Percentiles rank a stretch among this genome's conserved stretches.
phyloP scores from a whole-genome alignment of 1,140 invertebrate species.

The Saccostrea cuccullata region DNA sequence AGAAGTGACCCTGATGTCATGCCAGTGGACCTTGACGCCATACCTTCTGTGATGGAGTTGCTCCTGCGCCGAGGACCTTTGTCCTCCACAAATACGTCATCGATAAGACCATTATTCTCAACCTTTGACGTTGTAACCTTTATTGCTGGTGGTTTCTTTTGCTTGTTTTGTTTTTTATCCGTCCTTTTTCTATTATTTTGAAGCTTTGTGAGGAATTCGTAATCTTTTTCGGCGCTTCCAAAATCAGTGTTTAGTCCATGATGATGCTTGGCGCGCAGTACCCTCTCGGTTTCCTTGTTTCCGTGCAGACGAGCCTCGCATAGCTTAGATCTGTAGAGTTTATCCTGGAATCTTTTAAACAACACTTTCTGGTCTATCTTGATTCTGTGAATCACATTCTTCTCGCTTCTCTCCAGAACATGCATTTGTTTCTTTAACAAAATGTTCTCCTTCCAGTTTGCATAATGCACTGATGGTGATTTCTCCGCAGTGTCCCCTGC shows the following conservation, averaged over 20 bases:
- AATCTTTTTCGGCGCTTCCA: constrained; percentile 58
- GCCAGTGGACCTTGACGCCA: neutral
- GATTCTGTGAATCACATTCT: constrained; percentile 59
- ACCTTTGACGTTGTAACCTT: neutral
- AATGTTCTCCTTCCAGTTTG: constrained; percentile 62
- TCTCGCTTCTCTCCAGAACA: constrained; percentile 60
- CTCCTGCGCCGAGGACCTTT: constrained; percentile 40
- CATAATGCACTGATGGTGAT: constrained; percentile 56
- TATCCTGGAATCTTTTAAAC: constrained; percentile 62
- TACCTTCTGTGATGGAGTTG: constrained; percentile 48
- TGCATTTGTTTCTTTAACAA: constrained; percentile 58
- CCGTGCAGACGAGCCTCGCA: constrained; percentile 59
- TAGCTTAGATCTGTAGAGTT: constrained; percentile 60
- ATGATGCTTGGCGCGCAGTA: constrained; percentile 57
- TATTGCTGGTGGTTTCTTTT: constrained; percentile 15
- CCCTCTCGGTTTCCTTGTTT: constrained; percentile 60
- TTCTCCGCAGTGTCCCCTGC: constrained; percentile 49
- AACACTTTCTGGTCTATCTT: constrained; percentile 64
- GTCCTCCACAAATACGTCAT: constrained; percentile 51
- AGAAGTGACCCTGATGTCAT: neutral
- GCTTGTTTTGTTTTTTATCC: neutral
- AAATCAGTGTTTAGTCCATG: constrained; percentile 62
- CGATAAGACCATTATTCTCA: constrained; percentile 39
- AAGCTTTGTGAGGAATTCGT: constrained; percentile 62
- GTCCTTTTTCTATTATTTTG: constrained; percentile 21